These are phyloP conservation scores for Rhineura floridana DNA, from an alignment of 2,113 vertebrate genomes.

Conservation along the genomic window DNA sequence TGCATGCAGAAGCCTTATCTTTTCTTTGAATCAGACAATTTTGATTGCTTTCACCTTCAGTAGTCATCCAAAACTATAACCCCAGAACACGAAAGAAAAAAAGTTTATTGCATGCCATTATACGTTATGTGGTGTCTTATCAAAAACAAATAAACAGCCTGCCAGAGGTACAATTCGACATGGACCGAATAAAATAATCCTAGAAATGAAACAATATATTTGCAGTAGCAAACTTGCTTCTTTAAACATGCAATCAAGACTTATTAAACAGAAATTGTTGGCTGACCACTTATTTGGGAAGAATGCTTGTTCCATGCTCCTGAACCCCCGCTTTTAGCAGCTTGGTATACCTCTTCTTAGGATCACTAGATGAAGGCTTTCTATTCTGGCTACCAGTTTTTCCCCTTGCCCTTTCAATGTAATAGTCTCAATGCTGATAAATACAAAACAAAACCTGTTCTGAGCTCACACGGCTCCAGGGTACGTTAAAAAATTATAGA, in stretches of 20 bases:
- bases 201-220: background rate
- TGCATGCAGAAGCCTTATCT: background rate
- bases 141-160: slow-evolving; percentile 32
- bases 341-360: slow-evolving; percentile 53
- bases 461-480: slow-evolving; percentile 55
- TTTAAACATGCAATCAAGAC: background rate
- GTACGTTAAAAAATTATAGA: slow-evolving; percentile 74
- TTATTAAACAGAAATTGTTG: slow-evolving; percentile 23
- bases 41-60: background rate
- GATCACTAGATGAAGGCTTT: slow-evolving; percentile 59
- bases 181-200: accelerated
- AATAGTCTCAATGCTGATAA: slow-evolving; percentile 74
- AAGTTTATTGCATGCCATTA: background rate
- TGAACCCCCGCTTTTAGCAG: slow-evolving; percentile 31
- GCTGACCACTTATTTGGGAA: slow-evolving; percentile 24
- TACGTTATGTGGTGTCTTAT: background rate
- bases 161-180: background rate
- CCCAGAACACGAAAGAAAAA: background rate
- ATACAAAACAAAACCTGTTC: slow-evolving; percentile 72
- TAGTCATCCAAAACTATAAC: background rate
- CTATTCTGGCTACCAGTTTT: slow-evolving; percentile 59
- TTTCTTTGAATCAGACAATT: background rate
- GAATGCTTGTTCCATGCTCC: slow-evolving; percentile 34
- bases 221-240: slow-evolving; percentile 21
- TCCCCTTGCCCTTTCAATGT: slow-evolving; percentile 66